Evolutionary conservation across 2,797 vertebrate species (phyloP).

Genomic region (Notamacropus eugenii): DNA sequence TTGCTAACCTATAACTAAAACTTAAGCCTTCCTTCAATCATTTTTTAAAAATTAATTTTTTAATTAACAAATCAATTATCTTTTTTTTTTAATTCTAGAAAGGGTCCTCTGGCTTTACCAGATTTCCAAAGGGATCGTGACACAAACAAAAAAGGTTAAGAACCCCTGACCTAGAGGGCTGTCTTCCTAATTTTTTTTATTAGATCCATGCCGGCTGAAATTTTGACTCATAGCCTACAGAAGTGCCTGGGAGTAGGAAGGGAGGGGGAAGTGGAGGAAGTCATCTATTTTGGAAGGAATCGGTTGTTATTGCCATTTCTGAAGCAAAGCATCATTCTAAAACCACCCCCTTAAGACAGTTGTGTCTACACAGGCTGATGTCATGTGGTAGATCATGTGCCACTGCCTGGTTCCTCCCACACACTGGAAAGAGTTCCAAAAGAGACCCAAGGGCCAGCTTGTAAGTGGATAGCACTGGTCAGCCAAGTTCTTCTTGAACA

Average conservation of each 20-base stretch:
- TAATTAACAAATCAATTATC: not conserved
- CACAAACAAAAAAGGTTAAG: not conserved
- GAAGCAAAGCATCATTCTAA: slow-evolving; percentile 42
- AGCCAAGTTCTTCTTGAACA: slow-evolving; percentile 13
- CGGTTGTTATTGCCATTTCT: slow-evolving; percentile 31
- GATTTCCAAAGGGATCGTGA: not conserved
- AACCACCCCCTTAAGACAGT: slow-evolving; percentile 42
- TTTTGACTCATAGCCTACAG: slow-evolving; percentile 21
- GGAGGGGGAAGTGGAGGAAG: not conserved
- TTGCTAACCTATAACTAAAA: not conserved
- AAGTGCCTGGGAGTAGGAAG: not conserved
- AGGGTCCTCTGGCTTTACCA: not conserved
- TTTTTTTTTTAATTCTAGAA: not conserved
- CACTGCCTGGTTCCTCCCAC: slow-evolving; percentile 17
- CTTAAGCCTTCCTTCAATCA: not conserved
- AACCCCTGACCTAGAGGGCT: not conserved
- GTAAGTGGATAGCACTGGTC: not conserved
- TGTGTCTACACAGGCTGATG: not conserved
- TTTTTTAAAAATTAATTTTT: not conserved
- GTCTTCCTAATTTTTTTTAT: slow-evolving; percentile 20
- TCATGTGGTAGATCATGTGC: slow-evolving; percentile 28
- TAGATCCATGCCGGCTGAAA: slow-evolving; percentile 2
- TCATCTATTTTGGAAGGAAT: slow-evolving; percentile 29
- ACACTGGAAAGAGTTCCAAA: slow-evolving; percentile 9
- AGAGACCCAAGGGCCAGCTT: slow-evolving; percentile 21